Conservation (phyloP, 1,140 invertebrate species). For the Pachypeltis micranthus region DNA sequence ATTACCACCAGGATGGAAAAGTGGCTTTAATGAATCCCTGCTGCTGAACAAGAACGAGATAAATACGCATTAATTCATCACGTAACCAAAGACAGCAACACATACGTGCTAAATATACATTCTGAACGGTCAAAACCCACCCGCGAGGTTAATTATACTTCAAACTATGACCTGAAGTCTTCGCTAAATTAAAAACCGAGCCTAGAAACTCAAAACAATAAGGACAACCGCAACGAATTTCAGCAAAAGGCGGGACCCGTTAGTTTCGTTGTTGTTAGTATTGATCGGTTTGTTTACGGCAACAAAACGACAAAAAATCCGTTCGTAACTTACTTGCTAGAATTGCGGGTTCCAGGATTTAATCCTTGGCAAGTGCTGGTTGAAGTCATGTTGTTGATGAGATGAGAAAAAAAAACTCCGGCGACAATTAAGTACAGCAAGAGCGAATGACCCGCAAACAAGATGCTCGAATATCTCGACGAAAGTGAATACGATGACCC, state of each 20-base stretch:
- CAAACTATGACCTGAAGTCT: too few species aligned
- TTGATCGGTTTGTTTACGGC: not conserved
- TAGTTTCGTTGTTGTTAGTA: not conserved
- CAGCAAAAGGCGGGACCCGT: not conserved
- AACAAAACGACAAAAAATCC: too few species aligned
- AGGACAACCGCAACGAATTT: not conserved
- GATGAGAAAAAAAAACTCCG: not conserved
- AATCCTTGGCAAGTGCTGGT: constrained; percentile 13
- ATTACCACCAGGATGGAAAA: too few species aligned
- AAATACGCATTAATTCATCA: too few species aligned
- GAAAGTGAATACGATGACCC: not conserved
- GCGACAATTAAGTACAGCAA: not conserved
- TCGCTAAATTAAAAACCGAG: too few species aligned
- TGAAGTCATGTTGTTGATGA: constrained; percentile 10
- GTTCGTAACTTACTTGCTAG: constrained; percentile 13
- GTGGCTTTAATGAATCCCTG: too few species aligned
- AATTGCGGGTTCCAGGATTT: constrained; percentile 6
- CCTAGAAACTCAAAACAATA: not conserved
- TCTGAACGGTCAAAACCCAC: too few species aligned
- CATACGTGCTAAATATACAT: too few species aligned
- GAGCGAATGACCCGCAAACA: not conserved
- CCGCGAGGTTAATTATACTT: too few species aligned
- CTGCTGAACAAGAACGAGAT: too few species aligned
- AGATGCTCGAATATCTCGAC: not conserved
- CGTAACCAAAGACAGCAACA: too few species aligned